Conservation (phyloP, 2,888 invertebrate genomes). For the Machimus atricapillus region DNA sequence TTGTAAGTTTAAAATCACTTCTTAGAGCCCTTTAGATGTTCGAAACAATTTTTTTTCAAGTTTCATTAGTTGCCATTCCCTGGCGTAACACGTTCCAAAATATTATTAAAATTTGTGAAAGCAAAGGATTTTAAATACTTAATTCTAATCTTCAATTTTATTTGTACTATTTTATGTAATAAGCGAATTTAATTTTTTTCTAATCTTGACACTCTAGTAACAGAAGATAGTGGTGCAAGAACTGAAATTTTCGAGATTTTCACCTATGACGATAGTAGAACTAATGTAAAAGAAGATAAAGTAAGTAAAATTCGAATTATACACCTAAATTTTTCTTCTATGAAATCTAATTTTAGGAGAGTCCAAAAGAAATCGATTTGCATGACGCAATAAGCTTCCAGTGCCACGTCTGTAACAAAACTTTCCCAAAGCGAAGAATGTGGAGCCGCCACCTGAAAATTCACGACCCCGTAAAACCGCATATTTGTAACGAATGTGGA, state of each 20-base stretch:
- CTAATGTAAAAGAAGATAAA: background rate
- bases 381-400: background rate
- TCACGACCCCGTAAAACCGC: constrained; percentile 31
- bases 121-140: too few species aligned
- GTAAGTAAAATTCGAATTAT: background rate
- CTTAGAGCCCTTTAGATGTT: too few species aligned
- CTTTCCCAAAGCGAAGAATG: constrained; percentile 56
- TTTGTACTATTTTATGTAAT: background rate
- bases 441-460: constrained; percentile 52
- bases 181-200: background rate
- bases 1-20: background rate
- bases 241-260: background rate
- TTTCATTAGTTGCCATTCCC: too few species aligned
- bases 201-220: background rate
- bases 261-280: background rate
- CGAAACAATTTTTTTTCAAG: too few species aligned
- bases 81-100: too few species aligned
- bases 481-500: constrained; percentile 5
- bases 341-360: background rate
- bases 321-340: background rate
- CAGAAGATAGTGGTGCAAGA: background rate
- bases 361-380: background rate
- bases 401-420: constrained; percentile 62
- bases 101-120: too few species aligned
- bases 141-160: too few species aligned